Evolutionary conservation across 2,888 invertebrate genomes (phyloP), one percentile per base, ranked within the genome.

Genomic region (Galerucella nymphaeae): DNA sequence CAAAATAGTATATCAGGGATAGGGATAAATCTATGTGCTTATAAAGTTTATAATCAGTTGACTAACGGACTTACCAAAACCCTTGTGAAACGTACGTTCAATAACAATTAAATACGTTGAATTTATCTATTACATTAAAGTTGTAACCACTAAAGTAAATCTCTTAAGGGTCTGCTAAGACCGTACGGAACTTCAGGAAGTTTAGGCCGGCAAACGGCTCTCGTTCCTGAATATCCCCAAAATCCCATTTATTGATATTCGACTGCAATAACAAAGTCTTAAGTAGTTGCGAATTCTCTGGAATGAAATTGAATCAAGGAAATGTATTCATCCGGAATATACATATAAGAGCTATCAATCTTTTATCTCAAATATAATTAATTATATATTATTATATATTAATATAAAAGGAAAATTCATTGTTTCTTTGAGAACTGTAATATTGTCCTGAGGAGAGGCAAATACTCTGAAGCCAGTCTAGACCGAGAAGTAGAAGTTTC

Each of bases 201-300:
- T 61, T 45, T 55, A 30, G 58, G 30, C 20, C n/a, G 42, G 58
- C 64, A 38, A 66, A 18, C 45, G 57, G 30, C 20, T 20, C 59
- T 69, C 63, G 58, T 58, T 58, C 18, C n/a, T n/a, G n/a, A n/a
- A 14, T 18, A 66, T 45, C 11, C 66, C 30, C 55, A 23, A 62
- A 66, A 66, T 71, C 42, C 66, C 53, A 66, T 57, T 71, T 71
- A 66, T 71, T 61, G 66, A 66, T 71, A 71, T 71, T 66, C 23
- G 41, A 30, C 23, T 61, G 59, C 65, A 66, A 71, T 61, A 66
- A 66, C 71, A 58, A 45, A 13, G 57, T 41, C 48, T 45, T 48
- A 42, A 53, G 2, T 53, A 16, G 18, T 16, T 10, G 2, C 53
- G 16, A 53, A 53, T 18, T 18, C 53, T 9, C 16, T 10, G 18